Percentiles rank a stretch among this genome's conserved stretches.
phyloP scores from a whole-genome alignment of 2,113 vertebrate genomes.

The Cheilinus undulatus region DNA sequence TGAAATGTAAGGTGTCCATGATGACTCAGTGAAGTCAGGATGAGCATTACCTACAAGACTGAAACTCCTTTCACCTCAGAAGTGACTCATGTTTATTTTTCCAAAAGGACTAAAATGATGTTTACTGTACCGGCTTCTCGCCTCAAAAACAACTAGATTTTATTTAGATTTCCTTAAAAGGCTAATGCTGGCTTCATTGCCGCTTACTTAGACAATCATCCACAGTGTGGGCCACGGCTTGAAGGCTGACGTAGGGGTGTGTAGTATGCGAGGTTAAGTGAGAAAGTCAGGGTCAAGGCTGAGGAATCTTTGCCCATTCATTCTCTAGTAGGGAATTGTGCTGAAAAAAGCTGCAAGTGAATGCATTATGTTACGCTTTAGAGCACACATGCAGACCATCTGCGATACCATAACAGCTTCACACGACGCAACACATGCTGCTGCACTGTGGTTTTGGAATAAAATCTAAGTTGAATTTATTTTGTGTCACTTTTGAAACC shows the following conservation, averaged over 20 bases:
- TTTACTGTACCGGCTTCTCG: slow-evolving; percentile 5
- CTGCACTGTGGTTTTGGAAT: neutral
- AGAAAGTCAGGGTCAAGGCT: neutral
- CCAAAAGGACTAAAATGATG: slow-evolving; percentile 14
- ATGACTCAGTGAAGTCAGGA: slow-evolving; percentile 25
- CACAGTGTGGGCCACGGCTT: slow-evolving; percentile 10
- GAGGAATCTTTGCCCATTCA: slow-evolving; percentile 18
- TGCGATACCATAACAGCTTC: neutral
- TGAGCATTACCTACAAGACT: slow-evolving; percentile 42
- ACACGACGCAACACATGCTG: neutral
- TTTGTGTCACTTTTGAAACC: neutral
- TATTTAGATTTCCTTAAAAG: slow-evolving; percentile 46
- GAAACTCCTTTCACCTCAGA: slow-evolving; percentile 24
- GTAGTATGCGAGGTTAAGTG: slow-evolving; percentile 1
- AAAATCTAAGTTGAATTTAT: neutral
- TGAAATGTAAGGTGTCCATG: slow-evolving; percentile 11
- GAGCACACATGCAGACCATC: slow-evolving; percentile 21
- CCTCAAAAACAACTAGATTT: slow-evolving; percentile 3
- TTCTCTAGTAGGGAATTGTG: neutral
- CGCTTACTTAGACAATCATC: slow-evolving; percentile 14
- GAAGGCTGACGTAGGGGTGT: slow-evolving; percentile 3
- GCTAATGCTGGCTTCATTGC: slow-evolving; percentile 14
- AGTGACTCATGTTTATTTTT: slow-evolving; percentile 43
- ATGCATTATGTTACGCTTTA: slow-evolving; percentile 11
- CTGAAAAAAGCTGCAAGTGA: neutral